Evolutionary conservation across 2,113 vertebrate genomes (phyloP).

Genomic region (Egretta garzetta): DNA sequence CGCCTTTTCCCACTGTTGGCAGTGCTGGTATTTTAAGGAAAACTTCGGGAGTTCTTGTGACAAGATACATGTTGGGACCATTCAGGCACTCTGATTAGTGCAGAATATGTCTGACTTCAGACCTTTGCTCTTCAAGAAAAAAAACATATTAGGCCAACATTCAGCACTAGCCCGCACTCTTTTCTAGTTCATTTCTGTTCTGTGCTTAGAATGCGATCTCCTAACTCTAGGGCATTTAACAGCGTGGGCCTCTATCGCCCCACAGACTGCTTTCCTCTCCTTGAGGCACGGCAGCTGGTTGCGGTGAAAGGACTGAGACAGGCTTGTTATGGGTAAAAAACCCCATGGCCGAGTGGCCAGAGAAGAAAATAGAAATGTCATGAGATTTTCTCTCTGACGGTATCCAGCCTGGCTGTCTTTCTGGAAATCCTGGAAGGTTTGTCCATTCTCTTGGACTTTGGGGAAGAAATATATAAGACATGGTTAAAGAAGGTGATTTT

Average conservation of each 20-base stretch:
- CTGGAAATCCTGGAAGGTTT: background rate
- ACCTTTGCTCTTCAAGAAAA: background rate
- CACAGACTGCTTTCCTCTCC: background rate
- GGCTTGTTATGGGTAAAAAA: background rate
- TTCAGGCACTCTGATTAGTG: background rate
- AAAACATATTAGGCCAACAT: background rate
- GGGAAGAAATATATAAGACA: background rate
- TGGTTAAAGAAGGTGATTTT: background rate
- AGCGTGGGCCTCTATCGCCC: rapidly evolving
- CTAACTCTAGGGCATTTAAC: background rate
- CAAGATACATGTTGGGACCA: background rate
- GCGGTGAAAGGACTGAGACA: background rate
- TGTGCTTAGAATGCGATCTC: background rate
- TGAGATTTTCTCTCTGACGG: background rate
- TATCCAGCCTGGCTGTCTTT: background rate
- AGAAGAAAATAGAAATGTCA: background rate
- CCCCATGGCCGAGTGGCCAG: rapidly evolving
- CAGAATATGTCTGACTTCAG: background rate
- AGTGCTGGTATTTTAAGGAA: background rate
- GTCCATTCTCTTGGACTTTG: background rate
- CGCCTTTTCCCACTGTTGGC: background rate
- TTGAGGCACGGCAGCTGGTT: background rate
- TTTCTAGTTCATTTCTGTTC: background rate
- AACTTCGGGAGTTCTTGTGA: background rate
- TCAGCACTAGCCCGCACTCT: background rate